phyloP scores from a whole-genome alignment of 2,113 vertebrate species.

The Thamnophis sirtalis region DNA sequence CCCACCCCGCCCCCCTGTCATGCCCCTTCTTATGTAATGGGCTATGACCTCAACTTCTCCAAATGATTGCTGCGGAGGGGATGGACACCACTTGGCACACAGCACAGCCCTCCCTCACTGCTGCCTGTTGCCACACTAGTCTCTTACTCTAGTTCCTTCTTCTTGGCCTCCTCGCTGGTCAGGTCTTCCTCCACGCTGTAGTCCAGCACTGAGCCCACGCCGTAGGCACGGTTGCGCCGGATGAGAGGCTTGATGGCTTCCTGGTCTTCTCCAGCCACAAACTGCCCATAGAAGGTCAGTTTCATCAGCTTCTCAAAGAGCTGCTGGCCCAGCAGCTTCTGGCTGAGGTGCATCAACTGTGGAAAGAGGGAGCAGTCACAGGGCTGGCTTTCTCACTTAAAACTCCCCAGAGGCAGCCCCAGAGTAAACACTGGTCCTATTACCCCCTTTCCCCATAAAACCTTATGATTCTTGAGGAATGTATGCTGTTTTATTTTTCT shows the following conservation, averaged over 20 bases:
- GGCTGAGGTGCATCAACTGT: slow-evolving; percentile 74
- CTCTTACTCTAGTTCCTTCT: slow-evolving; percentile 72
- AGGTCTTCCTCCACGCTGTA: slow-evolving; percentile 88
- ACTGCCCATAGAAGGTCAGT: slow-evolving; percentile 92
- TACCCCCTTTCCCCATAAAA: no score
- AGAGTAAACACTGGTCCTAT: no score
- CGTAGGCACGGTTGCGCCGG: slow-evolving; percentile 77
- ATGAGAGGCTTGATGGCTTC: slow-evolving; percentile 81
- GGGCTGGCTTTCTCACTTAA: background rate
- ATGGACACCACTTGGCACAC: background rate
- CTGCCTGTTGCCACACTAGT: background rate
- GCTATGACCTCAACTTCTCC: background rate
- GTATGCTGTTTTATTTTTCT: no score
- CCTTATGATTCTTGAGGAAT: no score
- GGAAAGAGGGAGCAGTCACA: background rate
- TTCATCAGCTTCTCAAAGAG: slow-evolving; percentile 85
- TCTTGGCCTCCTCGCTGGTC: slow-evolving; percentile 64
- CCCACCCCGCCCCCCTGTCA: background rate
- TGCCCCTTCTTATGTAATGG: background rate
- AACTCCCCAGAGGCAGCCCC: background rate
- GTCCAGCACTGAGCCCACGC: slow-evolving; percentile 86
- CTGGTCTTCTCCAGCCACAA: slow-evolving; percentile 91
- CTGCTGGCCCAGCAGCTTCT: slow-evolving; percentile 74
- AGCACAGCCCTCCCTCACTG: no score
- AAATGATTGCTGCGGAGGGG: background rate